Evolutionary conservation across 2,797 vertebrate species (phyloP).

Genomic region (Chiloscyllium punctatum): DNA sequence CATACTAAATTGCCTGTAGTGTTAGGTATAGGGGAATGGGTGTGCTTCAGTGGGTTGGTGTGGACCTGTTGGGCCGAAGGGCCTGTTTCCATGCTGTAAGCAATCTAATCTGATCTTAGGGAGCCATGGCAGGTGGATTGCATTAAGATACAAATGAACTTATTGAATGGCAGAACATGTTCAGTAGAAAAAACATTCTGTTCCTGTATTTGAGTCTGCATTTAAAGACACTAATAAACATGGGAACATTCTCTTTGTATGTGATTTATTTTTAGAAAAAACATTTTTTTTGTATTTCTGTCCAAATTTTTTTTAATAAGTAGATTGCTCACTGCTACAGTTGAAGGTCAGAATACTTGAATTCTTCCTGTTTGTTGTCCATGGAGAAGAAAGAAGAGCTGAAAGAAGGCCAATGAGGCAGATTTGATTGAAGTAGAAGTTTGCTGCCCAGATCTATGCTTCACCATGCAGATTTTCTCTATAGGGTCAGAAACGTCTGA

Average conservation of each 20-base stretch:
- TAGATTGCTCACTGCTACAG: not conserved
- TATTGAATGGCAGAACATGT: too few species aligned
- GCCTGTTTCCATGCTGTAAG: too few species aligned
- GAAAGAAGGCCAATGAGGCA: not conserved
- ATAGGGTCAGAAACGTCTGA: not conserved
- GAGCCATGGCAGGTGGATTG: too few species aligned
- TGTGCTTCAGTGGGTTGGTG: too few species aligned
- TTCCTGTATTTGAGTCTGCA: too few species aligned
- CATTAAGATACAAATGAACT: too few species aligned
- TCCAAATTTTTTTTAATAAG: not conserved
- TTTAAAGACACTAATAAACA: not conserved
- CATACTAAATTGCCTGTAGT: too few species aligned
- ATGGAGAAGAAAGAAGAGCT: not conserved
- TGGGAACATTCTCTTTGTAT: not conserved
- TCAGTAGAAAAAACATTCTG: too few species aligned
- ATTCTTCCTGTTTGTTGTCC: not conserved
- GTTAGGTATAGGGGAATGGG: too few species aligned
- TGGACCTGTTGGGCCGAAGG: too few species aligned
- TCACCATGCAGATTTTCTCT: too few species aligned
- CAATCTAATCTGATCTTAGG: too few species aligned
- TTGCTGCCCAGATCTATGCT: not conserved
- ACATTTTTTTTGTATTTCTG: not conserved
- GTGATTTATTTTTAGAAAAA: not conserved
- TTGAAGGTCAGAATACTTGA: not conserved
- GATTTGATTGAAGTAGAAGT: not conserved